Evolutionary conservation across 1,140 invertebrate species (phyloP).

Genomic region (Ostrea edulis): DNA sequence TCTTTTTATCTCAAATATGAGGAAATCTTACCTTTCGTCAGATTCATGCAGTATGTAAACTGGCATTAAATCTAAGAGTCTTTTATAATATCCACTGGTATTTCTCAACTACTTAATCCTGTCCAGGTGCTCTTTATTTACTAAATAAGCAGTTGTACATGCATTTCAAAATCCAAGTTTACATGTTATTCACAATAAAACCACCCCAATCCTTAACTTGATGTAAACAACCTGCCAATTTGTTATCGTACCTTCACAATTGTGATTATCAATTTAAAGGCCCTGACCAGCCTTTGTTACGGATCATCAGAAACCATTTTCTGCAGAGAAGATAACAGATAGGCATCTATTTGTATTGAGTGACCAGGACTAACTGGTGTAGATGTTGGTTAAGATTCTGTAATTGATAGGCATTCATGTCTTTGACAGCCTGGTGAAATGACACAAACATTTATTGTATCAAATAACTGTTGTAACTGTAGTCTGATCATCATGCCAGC

Average conservation of each 20-base stretch:
- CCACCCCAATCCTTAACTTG: not conserved
- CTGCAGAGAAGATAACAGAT: not conserved
- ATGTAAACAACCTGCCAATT: not conserved
- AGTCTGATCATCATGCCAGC: too few species aligned
- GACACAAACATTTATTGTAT: too few species aligned
- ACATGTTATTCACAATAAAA: not conserved
- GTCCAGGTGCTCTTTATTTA: too few species aligned
- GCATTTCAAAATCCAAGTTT: not conserved
- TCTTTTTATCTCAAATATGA: too few species aligned
- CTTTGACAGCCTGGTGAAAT: not conserved
- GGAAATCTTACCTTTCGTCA: too few species aligned
- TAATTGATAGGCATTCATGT: not conserved
- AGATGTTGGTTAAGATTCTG: not conserved
- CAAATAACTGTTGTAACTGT: too few species aligned
- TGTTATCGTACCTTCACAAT: not conserved
- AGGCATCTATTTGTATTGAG: not conserved
- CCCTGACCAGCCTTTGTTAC: not conserved
- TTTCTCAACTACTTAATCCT: too few species aligned
- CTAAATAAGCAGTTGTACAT: not conserved
- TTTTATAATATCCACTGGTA: too few species aligned
- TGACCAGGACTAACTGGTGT: not conserved
- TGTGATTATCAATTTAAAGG: slow-evolving; percentile 29
- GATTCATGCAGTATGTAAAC: too few species aligned
- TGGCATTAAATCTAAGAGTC: too few species aligned
- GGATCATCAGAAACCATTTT: slow-evolving; percentile 28